These are phyloP conservation scores for Dynastes grantii DNA, from an alignment of 2,888 invertebrate genomes.

Conservation along the genomic window DNA sequence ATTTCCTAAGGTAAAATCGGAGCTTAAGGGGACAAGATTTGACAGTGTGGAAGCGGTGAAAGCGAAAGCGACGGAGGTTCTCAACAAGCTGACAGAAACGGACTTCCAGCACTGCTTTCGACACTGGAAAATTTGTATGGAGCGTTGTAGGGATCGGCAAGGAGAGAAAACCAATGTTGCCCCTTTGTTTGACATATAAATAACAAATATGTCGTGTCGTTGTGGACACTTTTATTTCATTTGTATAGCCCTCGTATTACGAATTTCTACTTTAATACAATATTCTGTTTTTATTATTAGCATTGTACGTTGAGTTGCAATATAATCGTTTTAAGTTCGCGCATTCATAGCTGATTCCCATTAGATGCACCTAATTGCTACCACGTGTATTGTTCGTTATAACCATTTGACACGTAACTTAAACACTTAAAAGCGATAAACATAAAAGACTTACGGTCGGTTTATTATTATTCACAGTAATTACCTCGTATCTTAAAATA, in stretches of 20 bases:
- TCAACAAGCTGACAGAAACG: no score
- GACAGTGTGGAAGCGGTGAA: no score
- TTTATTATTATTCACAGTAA: slow-evolving; percentile 41
- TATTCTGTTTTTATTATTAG: background rate
- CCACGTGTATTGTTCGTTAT: background rate
- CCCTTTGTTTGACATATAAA: background rate
- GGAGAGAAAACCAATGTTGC: no score
- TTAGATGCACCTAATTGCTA: background rate
- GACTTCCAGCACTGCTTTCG: no score
- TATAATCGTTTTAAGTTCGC: background rate
- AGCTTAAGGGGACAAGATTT: no score
- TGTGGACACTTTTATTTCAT: no score
- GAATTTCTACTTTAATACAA: background rate
- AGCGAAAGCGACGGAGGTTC: no score
- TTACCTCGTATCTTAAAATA: slow-evolving; percentile 35
- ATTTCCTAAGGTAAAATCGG: no score
- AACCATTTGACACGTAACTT: slow-evolving; percentile 25
- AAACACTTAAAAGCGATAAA: slow-evolving; percentile 33
- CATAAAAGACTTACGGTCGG: slow-evolving; percentile 29
- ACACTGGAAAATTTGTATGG: no score
- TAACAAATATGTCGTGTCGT: background rate
- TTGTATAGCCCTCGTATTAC: background rate
- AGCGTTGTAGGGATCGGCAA: no score
- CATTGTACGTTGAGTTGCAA: background rate
- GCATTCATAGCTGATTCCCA: slow-evolving; percentile 7